Evolutionary conservation across 2,797 vertebrate species (phyloP).

Genomic region (Varecia variegata): DNA sequence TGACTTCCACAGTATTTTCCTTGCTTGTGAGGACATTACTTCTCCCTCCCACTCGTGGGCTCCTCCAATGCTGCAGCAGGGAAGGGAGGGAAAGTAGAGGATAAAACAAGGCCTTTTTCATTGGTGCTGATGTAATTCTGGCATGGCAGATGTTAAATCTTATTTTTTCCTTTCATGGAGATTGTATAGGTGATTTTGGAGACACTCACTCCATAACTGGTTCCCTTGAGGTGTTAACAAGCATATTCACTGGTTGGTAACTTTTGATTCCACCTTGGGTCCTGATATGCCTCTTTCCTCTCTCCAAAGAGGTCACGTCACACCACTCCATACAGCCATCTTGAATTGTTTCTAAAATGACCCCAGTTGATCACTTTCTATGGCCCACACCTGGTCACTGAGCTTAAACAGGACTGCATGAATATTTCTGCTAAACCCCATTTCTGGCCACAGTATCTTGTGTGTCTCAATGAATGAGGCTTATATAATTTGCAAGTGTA

Average conservation of each 20-base stretch:
- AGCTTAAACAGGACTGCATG: neutral
- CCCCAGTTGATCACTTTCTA: neutral
- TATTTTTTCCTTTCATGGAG: neutral
- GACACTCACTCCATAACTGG: neutral
- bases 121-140: neutral
- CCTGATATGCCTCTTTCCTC: neutral
- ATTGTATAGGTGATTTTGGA: neutral
- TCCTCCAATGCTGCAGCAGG: neutral
- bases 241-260: neutral
- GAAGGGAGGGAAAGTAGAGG: neutral
- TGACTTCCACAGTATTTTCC: neutral
- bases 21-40: neutral
- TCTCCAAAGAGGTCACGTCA: neutral
- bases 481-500: neutral
- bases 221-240: neutral
- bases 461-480: neutral
- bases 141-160: neutral
- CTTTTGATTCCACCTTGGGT: neutral
- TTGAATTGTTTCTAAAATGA: neutral
- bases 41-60: neutral
- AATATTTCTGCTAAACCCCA: neutral
- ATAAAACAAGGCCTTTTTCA: neutral
- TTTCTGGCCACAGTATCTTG: neutral
- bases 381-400: neutral
- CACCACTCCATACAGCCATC: neutral